These are phyloP conservation scores for Lasioglossum vierecki DNA, from an alignment of 2,888 invertebrate genomes.

Conservation along the genomic window DNA sequence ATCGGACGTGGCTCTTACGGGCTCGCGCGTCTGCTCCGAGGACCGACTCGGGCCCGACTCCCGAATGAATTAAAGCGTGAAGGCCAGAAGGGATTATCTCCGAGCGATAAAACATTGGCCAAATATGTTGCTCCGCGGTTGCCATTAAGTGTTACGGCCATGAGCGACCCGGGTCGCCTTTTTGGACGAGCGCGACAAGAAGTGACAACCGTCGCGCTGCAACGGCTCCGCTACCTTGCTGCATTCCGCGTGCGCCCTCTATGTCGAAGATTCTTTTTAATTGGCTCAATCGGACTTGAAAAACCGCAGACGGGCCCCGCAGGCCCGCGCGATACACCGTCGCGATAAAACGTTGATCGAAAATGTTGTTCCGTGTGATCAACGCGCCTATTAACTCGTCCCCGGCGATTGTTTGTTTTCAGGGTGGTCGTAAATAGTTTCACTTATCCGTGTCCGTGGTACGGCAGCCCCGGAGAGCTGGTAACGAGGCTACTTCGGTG, in stretches of 20 bases:
- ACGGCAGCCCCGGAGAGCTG: not conserved
- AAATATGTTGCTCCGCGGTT: slow-evolving; percentile 64
- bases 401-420: slow-evolving; percentile 51
- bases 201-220: slow-evolving; percentile 28
- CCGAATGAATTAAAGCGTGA: slow-evolving; percentile 68
- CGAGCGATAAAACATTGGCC: slow-evolving; percentile 66
- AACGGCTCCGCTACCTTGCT: slow-evolving; percentile 9
- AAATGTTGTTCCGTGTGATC: slow-evolving; percentile 59
- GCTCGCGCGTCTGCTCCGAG: slow-evolving; percentile 16
- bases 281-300: slow-evolving; percentile 46
- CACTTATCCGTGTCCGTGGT: slow-evolving; percentile 46
- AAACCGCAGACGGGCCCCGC: slow-evolving; percentile 15
- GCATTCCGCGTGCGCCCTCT: slow-evolving; percentile 36
- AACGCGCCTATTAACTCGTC: slow-evolving; percentile 60
- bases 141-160: slow-evolving; percentile 58
- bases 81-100: slow-evolving; percentile 63
- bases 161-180: not conserved
- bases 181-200: slow-evolving; percentile 35
- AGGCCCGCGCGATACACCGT: slow-evolving; percentile 36
- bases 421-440: slow-evolving; percentile 57
- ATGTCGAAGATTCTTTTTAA: slow-evolving; percentile 54
- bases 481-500: slow-evolving; percentile 47
- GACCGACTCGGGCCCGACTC: not conserved
- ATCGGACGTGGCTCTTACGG: not conserved
- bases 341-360: slow-evolving; percentile 58